Evolutionary conservation across 2,888 invertebrate genomes (phyloP).

Genomic region (Venustoraphidia nigricollis): DNA sequence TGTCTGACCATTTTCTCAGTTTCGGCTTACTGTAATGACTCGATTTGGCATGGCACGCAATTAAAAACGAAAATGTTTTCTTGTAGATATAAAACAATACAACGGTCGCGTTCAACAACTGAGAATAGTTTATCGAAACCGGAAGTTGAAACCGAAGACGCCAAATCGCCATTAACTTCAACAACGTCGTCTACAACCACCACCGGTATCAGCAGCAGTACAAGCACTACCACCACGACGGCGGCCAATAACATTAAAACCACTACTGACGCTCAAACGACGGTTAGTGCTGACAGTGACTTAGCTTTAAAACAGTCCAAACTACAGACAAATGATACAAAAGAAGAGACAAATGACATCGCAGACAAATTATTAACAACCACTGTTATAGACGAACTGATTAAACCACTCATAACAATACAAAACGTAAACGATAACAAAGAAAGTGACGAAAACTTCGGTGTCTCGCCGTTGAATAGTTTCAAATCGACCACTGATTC

Average conservation of each 20-base stretch:
- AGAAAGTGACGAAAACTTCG: slow-evolving; percentile 3
- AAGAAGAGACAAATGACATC: slow-evolving; percentile 14
- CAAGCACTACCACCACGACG: neutral
- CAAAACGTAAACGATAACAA: too few species aligned
- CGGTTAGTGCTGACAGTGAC: slow-evolving; percentile 4
- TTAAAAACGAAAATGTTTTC: neutral
- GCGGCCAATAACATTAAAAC: neutral
- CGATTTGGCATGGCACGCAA: too few species aligned
- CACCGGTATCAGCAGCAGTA: slow-evolving; percentile 10
- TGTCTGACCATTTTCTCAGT: too few species aligned
- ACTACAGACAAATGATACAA: neutral
- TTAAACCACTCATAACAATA: slow-evolving; percentile 3
- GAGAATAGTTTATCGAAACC: slow-evolving; percentile 7
- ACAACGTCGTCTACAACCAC: slow-evolving; percentile 4
- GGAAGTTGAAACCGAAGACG: neutral
- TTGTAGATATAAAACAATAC: slow-evolving; percentile 23
- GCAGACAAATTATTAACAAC: slow-evolving; percentile 18
- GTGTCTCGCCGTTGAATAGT: slow-evolving; percentile 8
- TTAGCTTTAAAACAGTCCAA: slow-evolving; percentile 6
- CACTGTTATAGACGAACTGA: slow-evolving; percentile 14
- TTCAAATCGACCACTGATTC: slow-evolving; percentile 9
- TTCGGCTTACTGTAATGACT: too few species aligned
- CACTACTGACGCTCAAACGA: too few species aligned
- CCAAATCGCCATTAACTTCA: neutral
- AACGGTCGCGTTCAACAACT: slow-evolving; percentile 20